Percentiles rank a stretch among this genome's conserved stretches.
Conservation (phyloP, 92 coral and sea anemone genomes). For the Hydrozoanthus gracilis region DNA sequence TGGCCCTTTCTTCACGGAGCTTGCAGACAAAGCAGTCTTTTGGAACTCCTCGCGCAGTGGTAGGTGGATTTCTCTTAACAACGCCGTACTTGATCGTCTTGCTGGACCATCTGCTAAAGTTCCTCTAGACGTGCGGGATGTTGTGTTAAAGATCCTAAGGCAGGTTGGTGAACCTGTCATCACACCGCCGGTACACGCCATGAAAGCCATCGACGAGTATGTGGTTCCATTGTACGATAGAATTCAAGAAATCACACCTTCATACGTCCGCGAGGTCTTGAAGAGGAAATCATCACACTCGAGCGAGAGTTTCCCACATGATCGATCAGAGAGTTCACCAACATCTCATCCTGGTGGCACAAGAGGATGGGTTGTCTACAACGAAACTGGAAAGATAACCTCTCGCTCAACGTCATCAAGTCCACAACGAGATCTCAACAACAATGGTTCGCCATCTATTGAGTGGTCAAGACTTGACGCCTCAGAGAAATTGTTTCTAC, state of each 20-base stretch:
- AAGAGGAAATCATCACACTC: constrained; percentile 29
- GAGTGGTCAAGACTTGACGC: constrained; percentile 63
- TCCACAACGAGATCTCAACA: not conserved
- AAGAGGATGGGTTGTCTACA: not conserved
- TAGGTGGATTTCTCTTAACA: constrained; percentile 84
- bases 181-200: constrained; percentile 73
- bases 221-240: constrained; percentile 50
- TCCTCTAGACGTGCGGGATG: constrained; percentile 68
- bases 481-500: constrained; percentile 70
- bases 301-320: not conserved
- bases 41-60: constrained; percentile 85
- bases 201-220: constrained; percentile 78
- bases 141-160: constrained; percentile 69
- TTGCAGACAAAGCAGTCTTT: constrained; percentile 74
- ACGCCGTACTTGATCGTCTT: constrained; percentile 82
- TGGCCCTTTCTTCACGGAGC: constrained; percentile 77
- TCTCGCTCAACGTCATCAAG: not conserved
- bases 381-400: not conserved
- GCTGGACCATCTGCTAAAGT: constrained; percentile 63
- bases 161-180: constrained; percentile 78
- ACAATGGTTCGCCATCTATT: constrained; percentile 2
- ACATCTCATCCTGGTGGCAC: not conserved
- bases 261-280: constrained; percentile 72
- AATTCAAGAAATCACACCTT: constrained; percentile 78
- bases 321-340: constrained; percentile 1